Evolutionary conservation across 2,888 invertebrate species (phyloP).

Genomic region (Lampropteryx suffumata): DNA sequence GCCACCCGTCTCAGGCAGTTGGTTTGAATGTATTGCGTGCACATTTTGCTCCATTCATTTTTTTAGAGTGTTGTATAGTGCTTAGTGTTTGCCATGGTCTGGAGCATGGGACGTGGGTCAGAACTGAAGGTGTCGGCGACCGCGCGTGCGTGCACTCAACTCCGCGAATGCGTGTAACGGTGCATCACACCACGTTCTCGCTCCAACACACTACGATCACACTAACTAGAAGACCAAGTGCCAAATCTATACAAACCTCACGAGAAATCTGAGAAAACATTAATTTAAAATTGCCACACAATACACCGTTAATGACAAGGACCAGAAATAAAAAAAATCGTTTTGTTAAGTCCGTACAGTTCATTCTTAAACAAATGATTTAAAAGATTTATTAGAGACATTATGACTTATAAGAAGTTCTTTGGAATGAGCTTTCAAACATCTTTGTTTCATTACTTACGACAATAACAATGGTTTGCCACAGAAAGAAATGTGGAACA

Average conservation of each 20-base stretch:
- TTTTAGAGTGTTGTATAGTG: slow-evolving; percentile 10
- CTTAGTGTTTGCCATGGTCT: slow-evolving; percentile 28
- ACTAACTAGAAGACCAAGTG: slow-evolving; percentile 27
- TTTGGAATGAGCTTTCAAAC: slow-evolving; percentile 32
- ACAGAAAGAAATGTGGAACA: slow-evolving; percentile 30
- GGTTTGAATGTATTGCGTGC: slow-evolving; percentile 15
- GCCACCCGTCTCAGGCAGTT: slow-evolving; percentile 33
- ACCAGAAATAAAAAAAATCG: slow-evolving; percentile 1
- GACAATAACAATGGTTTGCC: slow-evolving; percentile 27
- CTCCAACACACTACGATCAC: slow-evolving; percentile 51
- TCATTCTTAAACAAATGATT: slow-evolving; percentile 14
- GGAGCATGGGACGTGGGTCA: slow-evolving; percentile 48
- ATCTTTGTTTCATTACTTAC: slow-evolving; percentile 25
- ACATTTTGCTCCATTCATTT: no score
- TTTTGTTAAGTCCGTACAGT: slow-evolving; percentile 16
- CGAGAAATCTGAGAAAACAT: background rate
- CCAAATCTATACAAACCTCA: slow-evolving; percentile 7
- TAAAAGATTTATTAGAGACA: slow-evolving; percentile 44
- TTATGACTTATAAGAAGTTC: slow-evolving; percentile 45
- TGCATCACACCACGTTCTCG: slow-evolving; percentile 59
- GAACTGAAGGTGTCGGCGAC: slow-evolving; percentile 72
- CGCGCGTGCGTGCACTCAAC: slow-evolving; percentile 76
- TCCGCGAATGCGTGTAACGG: slow-evolving; percentile 74
- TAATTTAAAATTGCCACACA: slow-evolving; percentile 1
- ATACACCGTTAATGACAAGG: slow-evolving; percentile 9